phyloP scores from a whole-genome alignment of 2,888 invertebrate genomes.

The Orchestes rusci region DNA sequence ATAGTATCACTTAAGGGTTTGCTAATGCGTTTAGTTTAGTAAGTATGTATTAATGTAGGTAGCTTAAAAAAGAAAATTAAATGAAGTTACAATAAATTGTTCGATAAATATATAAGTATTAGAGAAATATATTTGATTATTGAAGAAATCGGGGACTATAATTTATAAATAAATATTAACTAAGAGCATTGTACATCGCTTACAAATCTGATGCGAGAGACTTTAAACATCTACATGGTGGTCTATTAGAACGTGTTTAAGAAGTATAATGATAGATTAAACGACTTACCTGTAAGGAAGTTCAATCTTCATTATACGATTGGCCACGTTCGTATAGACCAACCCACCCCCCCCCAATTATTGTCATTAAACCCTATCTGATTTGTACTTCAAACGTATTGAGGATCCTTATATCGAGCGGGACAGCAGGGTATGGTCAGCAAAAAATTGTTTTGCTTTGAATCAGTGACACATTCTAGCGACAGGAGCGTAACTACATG shows the following conservation, averaged over 20 bases:
- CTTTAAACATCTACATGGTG: constrained; percentile 1
- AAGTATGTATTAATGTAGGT: too few species aligned
- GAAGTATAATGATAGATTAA: background rate
- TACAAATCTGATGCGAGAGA: background rate
- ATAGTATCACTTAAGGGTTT: too few species aligned
- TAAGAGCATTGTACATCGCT: background rate
- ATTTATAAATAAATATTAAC: background rate
- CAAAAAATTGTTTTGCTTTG: constrained; percentile 1
- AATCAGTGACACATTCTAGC: background rate
- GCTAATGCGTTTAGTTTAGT: too few species aligned
- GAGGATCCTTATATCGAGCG: background rate
- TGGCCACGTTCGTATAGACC: background rate
- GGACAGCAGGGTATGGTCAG: background rate
- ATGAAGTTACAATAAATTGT: too few species aligned
- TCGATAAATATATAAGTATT: too few species aligned
- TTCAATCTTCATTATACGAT: background rate
- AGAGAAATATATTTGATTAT: background rate
- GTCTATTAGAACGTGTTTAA: background rate
- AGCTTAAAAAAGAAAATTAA: too few species aligned
- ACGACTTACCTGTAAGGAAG: constrained; percentile 1
- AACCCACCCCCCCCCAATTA: background rate
- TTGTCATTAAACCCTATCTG: background rate
- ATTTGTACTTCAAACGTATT: background rate
- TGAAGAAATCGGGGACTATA: background rate
- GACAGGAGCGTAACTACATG: background rate